Evolutionary conservation across 2,113 vertebrate species (phyloP), one percentile per base, ranked within the genome.

Genomic region (Heterotis niloticus): DNA sequence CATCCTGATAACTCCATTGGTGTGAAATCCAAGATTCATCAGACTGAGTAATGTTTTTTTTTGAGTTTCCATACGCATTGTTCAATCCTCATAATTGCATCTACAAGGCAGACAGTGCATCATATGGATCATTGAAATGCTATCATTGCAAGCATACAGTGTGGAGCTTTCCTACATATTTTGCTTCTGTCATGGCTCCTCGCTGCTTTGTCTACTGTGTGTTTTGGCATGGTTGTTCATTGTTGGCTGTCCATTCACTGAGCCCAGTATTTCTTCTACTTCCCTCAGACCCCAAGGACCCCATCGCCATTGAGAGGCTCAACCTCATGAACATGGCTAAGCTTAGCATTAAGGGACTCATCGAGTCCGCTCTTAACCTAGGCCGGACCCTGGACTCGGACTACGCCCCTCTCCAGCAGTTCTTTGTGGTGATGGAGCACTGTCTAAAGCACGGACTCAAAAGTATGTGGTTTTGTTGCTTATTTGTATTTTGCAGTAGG

Each of bases 281-380:
- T 28, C 44, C 56, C 51, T 60, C 62, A 99, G 98, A 99, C 90
- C 98, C 97, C 5, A 99, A 99, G 88, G 98, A 99, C 87, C 95
- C 98, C 67, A 98, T 99, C 85, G 96, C 96, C n/a, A 98, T 99
- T 5, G 98, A 99, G 75, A 94, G 97, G 84, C 96, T 99, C 86
- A 99, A 99, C 90, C 89, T 99, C 87, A 99, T 99, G 98, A 99
- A 99, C 88, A 99, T 99, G 98, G 97, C 98, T 52, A 99, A 99
- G 76, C 91, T 99, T 88, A 99, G 97, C 81, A 99, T 99, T 88
- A 99, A 99, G 85, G 97, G 98, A 13, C 86, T 99, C 84, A 99
- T 99, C 0, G 98, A 99, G 83, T 99, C 98, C 0, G 98, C 98
- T 0, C 93, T 99, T 34, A 99, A 99, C 87, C 91, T 99, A 67